Conservation (phyloP, 2,113 vertebrate genomes). For the Stigmatopora nigra region DNA sequence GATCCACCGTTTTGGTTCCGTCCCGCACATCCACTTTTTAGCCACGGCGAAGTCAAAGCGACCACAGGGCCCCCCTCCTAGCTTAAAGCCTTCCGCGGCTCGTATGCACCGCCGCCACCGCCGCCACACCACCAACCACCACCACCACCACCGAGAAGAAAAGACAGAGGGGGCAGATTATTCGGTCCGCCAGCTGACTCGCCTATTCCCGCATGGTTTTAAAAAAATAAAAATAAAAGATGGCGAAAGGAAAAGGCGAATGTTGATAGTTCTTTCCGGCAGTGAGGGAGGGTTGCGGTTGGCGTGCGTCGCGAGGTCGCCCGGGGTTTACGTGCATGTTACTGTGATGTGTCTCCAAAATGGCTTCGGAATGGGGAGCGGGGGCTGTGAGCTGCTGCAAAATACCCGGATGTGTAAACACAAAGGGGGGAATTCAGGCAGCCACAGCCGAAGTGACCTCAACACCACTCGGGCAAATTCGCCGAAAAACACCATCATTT, state of each 20-base stretch:
- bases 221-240: background rate
- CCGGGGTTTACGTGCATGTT: constrained; percentile 65
- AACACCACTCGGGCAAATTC: constrained; percentile 41
- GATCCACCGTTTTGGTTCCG: constrained; percentile 41
- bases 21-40: constrained; percentile 64
- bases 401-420: constrained; percentile 90
- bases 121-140: constrained; percentile 42
- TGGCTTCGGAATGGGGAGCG: constrained; percentile 77
- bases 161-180: constrained; percentile 1
- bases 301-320: constrained; percentile 60
- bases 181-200: background rate
- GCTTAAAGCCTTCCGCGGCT: constrained; percentile 1
- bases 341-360: constrained; percentile 78
- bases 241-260: background rate
- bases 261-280: background rate
- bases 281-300: constrained; percentile 30
- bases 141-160: background rate
- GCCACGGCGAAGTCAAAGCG: constrained; percentile 43
- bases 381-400: constrained; percentile 70
- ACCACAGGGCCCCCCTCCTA: constrained; percentile 57
- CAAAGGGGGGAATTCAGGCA: constrained; percentile 76
- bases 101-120: constrained; percentile 46
- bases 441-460: constrained; percentile 52
- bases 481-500: constrained; percentile 22
- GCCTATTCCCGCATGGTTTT: background rate